Evolutionary conservation across 2,113 vertebrate genomes (phyloP).

Genomic region (Gobius niger): DNA sequence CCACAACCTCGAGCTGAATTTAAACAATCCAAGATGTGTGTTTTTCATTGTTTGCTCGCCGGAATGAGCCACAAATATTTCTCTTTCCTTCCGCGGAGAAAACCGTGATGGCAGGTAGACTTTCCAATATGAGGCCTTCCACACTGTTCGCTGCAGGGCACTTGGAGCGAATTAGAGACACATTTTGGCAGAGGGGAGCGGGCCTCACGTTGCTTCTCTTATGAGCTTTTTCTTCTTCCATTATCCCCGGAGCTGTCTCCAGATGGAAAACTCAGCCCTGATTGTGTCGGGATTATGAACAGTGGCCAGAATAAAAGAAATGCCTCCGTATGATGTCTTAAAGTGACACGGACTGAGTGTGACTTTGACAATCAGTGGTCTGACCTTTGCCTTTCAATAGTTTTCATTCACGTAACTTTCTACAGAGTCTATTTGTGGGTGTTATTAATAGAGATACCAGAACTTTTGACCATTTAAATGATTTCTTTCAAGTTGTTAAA

Average conservation of each 20-base stretch:
- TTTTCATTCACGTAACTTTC: too few species aligned
- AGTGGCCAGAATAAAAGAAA: slow-evolving; percentile 13
- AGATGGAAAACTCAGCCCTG: slow-evolving; percentile 43
- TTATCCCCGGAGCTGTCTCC: slow-evolving; percentile 23
- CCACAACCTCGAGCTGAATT: slow-evolving; percentile 14
- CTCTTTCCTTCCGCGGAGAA: slow-evolving; percentile 12
- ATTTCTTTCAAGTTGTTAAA: too few species aligned
- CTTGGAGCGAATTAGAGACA: slow-evolving; percentile 52
- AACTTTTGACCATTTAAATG: too few species aligned
- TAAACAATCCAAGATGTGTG: slow-evolving; percentile 8
- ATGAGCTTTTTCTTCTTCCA: slow-evolving; percentile 19
- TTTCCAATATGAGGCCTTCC: slow-evolving; percentile 45
- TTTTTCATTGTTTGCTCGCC: slow-evolving; percentile 10
- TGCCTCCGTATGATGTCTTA: neutral
- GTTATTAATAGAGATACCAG: too few species aligned
- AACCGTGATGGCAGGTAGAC: slow-evolving; percentile 38
- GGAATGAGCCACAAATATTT: slow-evolving; percentile 18
- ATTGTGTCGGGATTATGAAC: slow-evolving; percentile 14
- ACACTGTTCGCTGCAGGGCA: slow-evolving; percentile 31
- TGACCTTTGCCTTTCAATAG: neutral
- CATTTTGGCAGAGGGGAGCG: slow-evolving; percentile 46
- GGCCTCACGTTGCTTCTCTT: slow-evolving; percentile 44
- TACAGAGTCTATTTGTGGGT: too few species aligned
- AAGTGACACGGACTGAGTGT: neutral
- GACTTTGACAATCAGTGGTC: neutral